Evolutionary conservation across 2,113 vertebrate species (phyloP).

Genomic region (Ceuthmochares aereus): DNA sequence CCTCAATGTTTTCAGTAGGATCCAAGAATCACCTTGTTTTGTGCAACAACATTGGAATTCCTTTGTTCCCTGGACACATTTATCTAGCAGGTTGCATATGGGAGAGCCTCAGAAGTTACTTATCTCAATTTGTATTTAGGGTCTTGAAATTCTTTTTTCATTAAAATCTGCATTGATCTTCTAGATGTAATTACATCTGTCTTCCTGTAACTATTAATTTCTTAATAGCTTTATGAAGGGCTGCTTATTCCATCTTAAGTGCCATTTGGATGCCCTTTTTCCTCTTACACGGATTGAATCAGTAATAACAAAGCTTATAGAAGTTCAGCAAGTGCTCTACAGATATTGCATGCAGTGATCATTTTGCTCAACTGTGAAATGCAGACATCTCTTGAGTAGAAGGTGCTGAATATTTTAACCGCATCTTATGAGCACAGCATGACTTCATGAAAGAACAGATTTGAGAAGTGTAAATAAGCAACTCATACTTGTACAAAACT

Average conservation of each 20-base stretch:
- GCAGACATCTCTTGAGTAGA: not conserved
- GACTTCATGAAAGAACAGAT: not conserved
- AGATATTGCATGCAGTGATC: not conserved
- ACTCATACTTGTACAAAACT: not conserved
- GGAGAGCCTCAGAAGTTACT: not conserved
- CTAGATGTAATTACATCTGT: constrained; percentile 58
- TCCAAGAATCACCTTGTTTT: not conserved
- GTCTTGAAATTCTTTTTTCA: constrained; percentile 54
- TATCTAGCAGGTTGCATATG: not conserved
- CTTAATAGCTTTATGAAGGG: constrained; percentile 70
- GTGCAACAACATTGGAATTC: not conserved
- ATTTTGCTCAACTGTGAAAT: constrained; percentile 47
- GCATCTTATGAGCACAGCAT: not conserved
- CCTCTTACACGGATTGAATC: constrained; percentile 51
- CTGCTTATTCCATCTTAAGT: constrained; percentile 61
- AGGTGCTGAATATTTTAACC: constrained; percentile 17
- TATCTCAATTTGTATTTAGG: constrained; percentile 32
- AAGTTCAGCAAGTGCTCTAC: constrained; percentile 51
- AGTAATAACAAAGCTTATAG: constrained; percentile 45
- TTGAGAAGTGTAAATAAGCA: not conserved
- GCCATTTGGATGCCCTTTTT: constrained; percentile 60
- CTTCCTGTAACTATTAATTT: constrained; percentile 73
- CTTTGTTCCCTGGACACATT: not conserved
- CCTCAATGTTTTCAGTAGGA: not conserved
- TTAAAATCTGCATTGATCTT: constrained; percentile 63